Conservation (phyloP, 1,140 invertebrate species). For the Drosophila ambigua region DNA sequence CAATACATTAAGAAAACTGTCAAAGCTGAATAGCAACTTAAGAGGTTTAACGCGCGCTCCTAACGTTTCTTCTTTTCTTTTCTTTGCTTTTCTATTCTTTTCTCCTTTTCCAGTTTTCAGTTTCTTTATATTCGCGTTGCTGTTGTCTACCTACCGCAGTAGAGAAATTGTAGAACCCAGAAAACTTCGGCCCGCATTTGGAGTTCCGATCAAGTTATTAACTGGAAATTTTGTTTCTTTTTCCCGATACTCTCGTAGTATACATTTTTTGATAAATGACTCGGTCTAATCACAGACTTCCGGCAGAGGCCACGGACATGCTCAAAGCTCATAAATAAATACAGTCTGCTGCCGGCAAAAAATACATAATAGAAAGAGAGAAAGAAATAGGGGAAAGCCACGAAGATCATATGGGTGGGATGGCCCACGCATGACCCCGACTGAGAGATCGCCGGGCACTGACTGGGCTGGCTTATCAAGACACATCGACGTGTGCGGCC, state of each 20-base stretch:
- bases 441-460: slow-evolving; percentile 4
- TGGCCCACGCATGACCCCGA: slow-evolving; percentile 57
- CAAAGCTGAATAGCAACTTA: slow-evolving; percentile 82
- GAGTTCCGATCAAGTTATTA: slow-evolving; percentile 65
- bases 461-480: slow-evolving; percentile 48
- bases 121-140: slow-evolving; percentile 25
- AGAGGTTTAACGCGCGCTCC: slow-evolving; percentile 78
- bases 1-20: slow-evolving; percentile 80
- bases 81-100: slow-evolving; percentile 5
- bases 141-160: slow-evolving; percentile 63
- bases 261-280: slow-evolving; percentile 45
- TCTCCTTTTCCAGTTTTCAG: slow-evolving; percentile 39
- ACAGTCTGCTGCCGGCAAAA: slow-evolving; percentile 7
- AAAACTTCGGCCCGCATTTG: slow-evolving; percentile 46
- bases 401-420: background rate
- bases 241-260: background rate
- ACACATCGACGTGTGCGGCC: slow-evolving; percentile 62
- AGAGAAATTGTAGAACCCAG: slow-evolving; percentile 12
- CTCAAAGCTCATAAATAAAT: slow-evolving; percentile 58
- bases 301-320: slow-evolving; percentile 22
- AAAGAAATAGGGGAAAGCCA: background rate
- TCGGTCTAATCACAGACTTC: slow-evolving; percentile 53
- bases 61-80: slow-evolving; percentile 52
- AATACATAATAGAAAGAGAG: background rate
- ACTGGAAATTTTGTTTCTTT: slow-evolving; percentile 38